Conservation (phyloP, 2,113 vertebrate genomes). For the Pantherophis guttatus region DNA sequence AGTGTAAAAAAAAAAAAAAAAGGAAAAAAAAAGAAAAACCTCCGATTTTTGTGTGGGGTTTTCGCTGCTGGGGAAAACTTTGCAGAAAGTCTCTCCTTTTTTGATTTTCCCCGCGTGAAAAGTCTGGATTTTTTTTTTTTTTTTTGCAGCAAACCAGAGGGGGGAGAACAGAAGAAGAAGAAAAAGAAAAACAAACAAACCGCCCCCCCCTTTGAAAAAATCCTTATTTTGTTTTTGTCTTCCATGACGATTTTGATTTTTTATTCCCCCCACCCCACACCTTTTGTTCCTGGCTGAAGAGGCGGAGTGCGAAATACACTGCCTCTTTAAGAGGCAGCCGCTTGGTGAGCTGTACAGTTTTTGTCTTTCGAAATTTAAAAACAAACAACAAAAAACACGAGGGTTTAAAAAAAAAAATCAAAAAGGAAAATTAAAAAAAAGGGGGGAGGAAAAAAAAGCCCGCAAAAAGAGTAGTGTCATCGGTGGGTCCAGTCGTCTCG, state of each 20-base stretch:
- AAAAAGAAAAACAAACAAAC: not conserved
- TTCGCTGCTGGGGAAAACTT: not conserved
- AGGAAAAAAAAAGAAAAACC: no score
- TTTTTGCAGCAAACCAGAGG: not conserved
- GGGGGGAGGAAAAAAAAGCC: not conserved
- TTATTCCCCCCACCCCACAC: no score
- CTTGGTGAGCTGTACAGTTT: conserved; percentile 57
- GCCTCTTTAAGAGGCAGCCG: conserved; percentile 60
- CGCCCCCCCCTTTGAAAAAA: not conserved
- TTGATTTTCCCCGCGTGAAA: not conserved
- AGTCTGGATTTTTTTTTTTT: not conserved
- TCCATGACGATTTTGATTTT: not conserved
- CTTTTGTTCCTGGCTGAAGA: not conserved
- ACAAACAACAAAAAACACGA: conserved; percentile 16
- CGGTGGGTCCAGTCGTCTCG: conserved; percentile 35
- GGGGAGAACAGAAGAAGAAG: fast-evolving
- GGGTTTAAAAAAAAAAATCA: not conserved
- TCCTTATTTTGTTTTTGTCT: not conserved
- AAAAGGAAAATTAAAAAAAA: conserved; percentile 21
- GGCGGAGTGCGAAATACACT: conserved; percentile 15
- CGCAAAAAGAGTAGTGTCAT: conserved; percentile 65
- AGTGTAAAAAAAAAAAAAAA: conserved; percentile 1
- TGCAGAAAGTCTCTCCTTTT: not conserved
- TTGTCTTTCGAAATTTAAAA: not conserved
- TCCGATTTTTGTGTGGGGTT: no score